Conservation (phyloP, 1,140 invertebrate genomes). For the Scaptomyza pallida region DNA sequence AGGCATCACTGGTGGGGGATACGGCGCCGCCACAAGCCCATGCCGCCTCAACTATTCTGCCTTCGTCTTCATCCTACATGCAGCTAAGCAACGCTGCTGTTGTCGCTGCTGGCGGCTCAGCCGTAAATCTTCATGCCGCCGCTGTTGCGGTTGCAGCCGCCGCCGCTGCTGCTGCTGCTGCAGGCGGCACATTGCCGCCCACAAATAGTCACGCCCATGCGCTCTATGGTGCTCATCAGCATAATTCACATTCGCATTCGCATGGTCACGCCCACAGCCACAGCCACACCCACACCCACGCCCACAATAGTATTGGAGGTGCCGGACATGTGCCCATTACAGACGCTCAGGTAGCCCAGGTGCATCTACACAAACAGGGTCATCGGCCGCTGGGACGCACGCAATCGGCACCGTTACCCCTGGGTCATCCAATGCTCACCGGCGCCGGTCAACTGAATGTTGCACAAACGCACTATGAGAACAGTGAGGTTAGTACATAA, state of each 20-base stretch:
- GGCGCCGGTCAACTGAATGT: slow-evolving; percentile 83
- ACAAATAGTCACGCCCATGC: slow-evolving; percentile 50
- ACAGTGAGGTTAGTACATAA: slow-evolving; percentile 84
- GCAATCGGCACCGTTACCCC: slow-evolving; percentile 96
- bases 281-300: slow-evolving; percentile 9
- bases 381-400: slow-evolving; percentile 94
- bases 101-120: slow-evolving; percentile 43
- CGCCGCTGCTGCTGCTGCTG: slow-evolving; percentile 43
- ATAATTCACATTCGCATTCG: slow-evolving; percentile 7
- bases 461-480: slow-evolving; percentile 86
- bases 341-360: slow-evolving; percentile 87
- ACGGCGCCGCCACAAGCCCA: slow-evolving; percentile 78
- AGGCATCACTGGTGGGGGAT: slow-evolving; percentile 75
- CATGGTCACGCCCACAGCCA: slow-evolving; percentile 33
- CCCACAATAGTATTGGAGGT: background rate
- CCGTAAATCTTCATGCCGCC: slow-evolving; percentile 70
- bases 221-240: slow-evolving; percentile 48
- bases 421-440: slow-evolving; percentile 96
- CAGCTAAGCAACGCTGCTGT: slow-evolving; percentile 40
- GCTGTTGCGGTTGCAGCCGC: slow-evolving; percentile 62
- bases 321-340: slow-evolving; percentile 75
- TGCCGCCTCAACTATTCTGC: slow-evolving; percentile 69
- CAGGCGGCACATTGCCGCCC: slow-evolving; percentile 25
- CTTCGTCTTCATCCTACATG: slow-evolving; percentile 69
- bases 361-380: slow-evolving; percentile 89